phyloP scores from a whole-genome alignment of 2,113 vertebrate genomes.

The Geococcyx californianus region DNA sequence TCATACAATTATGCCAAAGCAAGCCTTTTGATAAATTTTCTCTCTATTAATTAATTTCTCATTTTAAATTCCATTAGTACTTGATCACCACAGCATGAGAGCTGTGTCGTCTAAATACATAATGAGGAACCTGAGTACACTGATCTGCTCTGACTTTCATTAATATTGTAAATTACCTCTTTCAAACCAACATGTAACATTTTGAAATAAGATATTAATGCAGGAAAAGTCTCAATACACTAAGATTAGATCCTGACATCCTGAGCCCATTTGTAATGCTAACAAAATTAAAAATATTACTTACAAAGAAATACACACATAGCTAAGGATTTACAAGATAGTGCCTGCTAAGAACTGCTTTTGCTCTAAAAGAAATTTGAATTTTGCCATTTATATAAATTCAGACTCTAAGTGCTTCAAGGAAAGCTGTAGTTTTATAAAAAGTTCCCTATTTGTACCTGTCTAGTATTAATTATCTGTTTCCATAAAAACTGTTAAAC shows the following conservation, averaged over 20 bases:
- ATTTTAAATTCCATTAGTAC: constrained; percentile 70
- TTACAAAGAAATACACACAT: neutral
- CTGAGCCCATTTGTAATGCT: neutral
- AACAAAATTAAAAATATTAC: constrained; percentile 7
- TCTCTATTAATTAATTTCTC: constrained; percentile 62
- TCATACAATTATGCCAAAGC: constrained; percentile 46
- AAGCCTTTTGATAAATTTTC: constrained; percentile 44
- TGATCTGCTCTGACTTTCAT: constrained; percentile 62
- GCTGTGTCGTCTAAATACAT: neutral
- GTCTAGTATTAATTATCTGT: neutral
- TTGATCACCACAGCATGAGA: constrained; percentile 65
- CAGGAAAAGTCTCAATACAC: neutral
- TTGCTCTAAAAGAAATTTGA: constrained; percentile 10
- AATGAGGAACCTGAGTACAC: constrained; percentile 43
- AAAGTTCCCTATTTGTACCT: constrained; percentile 10
- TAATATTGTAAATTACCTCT: constrained; percentile 59
- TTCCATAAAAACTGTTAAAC: neutral
- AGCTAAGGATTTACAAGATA: constrained; percentile 5
- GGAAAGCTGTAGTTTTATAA: neutral
- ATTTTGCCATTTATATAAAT: constrained; percentile 4
- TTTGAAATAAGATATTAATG: constrained; percentile 46
- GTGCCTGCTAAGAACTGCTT: neutral
- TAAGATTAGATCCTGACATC: neutral
- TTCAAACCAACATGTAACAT: constrained; percentile 40
- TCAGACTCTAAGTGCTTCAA: neutral